phyloP scores from a whole-genome alignment of 2,797 vertebrate genomes.

The Rhynchotus rufescens region DNA sequence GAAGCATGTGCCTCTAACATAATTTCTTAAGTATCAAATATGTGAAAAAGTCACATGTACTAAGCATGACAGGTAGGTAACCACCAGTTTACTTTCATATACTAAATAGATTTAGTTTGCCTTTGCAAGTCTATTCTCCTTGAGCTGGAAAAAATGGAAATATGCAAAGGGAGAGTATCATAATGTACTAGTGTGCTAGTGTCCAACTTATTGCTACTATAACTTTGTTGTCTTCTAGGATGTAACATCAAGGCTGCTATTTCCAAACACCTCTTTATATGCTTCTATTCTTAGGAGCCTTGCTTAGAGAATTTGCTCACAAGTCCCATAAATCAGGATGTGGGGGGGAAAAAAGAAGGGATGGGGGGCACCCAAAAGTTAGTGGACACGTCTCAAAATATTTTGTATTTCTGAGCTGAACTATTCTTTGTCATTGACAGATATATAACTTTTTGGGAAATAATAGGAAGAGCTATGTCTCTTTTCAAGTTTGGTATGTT shows the following conservation, averaged over 20 bases:
- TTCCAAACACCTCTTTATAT: neutral
- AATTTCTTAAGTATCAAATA: neutral
- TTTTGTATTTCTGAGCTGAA: neutral
- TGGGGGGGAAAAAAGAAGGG: neutral
- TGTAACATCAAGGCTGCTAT: neutral
- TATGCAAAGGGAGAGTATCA: neutral
- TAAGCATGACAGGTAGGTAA: neutral
- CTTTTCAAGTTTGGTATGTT: neutral
- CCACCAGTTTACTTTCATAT: neutral
- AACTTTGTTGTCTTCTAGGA: neutral
- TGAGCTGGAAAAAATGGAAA: neutral
- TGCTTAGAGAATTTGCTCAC: neutral
- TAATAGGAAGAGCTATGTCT: neutral
- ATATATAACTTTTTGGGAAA: neutral
- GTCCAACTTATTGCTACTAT: accelerated
- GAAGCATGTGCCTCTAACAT: neutral
- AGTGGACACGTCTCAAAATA: neutral
- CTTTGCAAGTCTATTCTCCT: neutral
- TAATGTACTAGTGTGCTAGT: neutral
- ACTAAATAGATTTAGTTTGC: neutral
- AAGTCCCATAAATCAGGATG: neutral
- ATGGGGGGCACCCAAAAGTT: neutral
- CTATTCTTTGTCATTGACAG: no score
- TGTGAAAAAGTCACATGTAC: neutral
- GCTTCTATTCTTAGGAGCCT: neutral